Evolutionary conservation across 2,797 vertebrate species (phyloP), one percentile per base, ranked within the genome.

Genomic region (Manis crassicaudata): DNA sequence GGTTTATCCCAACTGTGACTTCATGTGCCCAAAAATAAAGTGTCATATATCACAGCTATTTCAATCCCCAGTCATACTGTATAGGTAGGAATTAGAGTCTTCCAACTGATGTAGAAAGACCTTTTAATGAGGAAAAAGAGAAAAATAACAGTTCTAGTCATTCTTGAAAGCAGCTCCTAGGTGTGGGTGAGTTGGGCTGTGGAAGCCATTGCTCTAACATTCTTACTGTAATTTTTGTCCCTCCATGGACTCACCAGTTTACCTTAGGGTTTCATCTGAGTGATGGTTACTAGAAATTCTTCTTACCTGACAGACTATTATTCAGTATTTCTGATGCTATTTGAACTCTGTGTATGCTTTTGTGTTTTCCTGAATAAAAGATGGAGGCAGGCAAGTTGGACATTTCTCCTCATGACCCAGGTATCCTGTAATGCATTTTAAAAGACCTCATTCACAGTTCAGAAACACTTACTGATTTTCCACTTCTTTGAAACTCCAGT

Each of bases 391-490:
- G 4, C 46, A 84, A 72, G 68, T 68, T 76, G 60, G 43, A 4
- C 40, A 81, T 54, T 27, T 92, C 8, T 86, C 43, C 46, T 89
- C 12, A 68, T 63, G 56, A 75, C 60, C n/a, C 83, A 80, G 35
- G 60, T 65, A 20, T 77, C 50, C 37, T 77, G 13, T 37, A 25
- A 13, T 89, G 7, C 25, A 68, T 40, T 84, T 92, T 72, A 43
- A 60, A 88, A 89, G 40, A 75, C n/a, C 27, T 85, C n/a, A 50
- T 70, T 40, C 50, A 79, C n/a, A 73, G 29, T 56, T 65, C 32
- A 96, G 73, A 88, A 84, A 65, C 37, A 81, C 56, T 81, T 96
- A 50, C 63, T 81, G 70, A 89, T 87, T 90, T 82, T 29, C 29
- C 85, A 27, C 60, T 70, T 93, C 68, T 20, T 65, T 62, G 46